Conservation (phyloP, 2,113 vertebrate species). For the Pungitius pungitius region DNA sequence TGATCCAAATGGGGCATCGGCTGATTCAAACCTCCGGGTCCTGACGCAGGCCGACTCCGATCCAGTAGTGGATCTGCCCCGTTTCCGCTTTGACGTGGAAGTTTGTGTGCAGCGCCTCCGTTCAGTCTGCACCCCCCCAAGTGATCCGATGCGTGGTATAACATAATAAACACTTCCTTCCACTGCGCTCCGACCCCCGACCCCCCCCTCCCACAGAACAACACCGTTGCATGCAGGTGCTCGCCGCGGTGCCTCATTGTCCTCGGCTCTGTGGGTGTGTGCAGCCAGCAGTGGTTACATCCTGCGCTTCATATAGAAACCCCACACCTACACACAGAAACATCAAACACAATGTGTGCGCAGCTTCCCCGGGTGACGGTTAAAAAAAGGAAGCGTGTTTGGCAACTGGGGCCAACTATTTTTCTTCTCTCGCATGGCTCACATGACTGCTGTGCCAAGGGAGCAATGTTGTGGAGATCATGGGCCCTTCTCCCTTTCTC, state of each 20-base stretch:
- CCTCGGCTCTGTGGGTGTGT: slow-evolving; percentile 59
- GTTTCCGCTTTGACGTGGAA: too few species aligned
- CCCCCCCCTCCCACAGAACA: too few species aligned
- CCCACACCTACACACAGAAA: slow-evolving; percentile 18
- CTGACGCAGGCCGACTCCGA: not conserved
- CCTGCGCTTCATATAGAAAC: slow-evolving; percentile 70
- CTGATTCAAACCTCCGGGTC: not conserved
- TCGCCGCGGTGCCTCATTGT: slow-evolving; percentile 64
- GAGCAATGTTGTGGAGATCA: not conserved
- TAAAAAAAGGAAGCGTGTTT: slow-evolving; percentile 18
- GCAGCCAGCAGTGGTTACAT: slow-evolving; percentile 52
- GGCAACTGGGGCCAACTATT: not conserved
- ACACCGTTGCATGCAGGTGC: slow-evolving; percentile 56
- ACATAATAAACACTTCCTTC: slow-evolving; percentile 73
- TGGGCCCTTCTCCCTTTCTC: not conserved
- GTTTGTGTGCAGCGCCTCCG: not conserved
- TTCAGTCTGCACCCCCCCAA: slow-evolving; percentile 3
- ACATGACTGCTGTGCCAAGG: not conserved
- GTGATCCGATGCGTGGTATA: slow-evolving; percentile 42
- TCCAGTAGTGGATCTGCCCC: not conserved
- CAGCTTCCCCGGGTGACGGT: slow-evolving; percentile 30
- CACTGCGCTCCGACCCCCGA: slow-evolving; percentile 31
- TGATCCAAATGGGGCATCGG: not conserved
- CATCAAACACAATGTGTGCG: slow-evolving; percentile 42
- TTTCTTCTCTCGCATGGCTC: not conserved